Conservation (phyloP, 64 coral and sea anemone genomes). For the Actinia tenebrosa region DNA sequence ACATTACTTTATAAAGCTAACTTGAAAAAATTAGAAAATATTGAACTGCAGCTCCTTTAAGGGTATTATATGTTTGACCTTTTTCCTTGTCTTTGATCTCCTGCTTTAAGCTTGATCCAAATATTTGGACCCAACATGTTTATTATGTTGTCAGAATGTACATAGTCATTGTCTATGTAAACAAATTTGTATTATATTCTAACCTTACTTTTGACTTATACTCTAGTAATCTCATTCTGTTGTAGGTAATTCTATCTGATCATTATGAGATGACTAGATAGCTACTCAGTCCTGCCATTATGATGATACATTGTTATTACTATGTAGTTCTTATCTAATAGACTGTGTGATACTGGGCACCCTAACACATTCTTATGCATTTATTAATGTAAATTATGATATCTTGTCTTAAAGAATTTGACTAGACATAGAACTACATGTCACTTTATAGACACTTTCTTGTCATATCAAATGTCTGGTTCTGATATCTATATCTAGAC, state of each 20-base stretch:
- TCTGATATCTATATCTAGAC: neutral
- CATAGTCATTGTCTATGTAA: neutral
- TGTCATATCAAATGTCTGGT: neutral
- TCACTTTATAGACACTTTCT: neutral
- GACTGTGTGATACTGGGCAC: neutral
- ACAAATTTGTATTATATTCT: neutral
- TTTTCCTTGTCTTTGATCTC: neutral
- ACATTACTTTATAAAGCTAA: neutral
- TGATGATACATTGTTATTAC: neutral
- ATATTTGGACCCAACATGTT: neutral
- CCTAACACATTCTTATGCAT: neutral
- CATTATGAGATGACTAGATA: neutral
- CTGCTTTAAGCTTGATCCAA: neutral
- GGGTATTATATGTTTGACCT: neutral
- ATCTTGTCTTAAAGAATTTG: neutral
- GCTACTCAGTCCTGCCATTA: neutral
- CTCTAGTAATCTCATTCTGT: constrained; percentile 2
- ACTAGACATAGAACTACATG: neutral
- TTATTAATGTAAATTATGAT: neutral
- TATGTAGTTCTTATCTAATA: neutral
- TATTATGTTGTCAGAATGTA: neutral
- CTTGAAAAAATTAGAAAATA: neutral
- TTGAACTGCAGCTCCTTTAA: neutral
- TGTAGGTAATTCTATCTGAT: neutral
- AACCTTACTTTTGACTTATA: constrained; percentile 5